A percentile compares a stretch with the other conserved stretches of the same genome.
Evolutionary conservation across 2,888 invertebrate species (phyloP).

Genomic region (Eristalinus sepulchralis): DNA sequence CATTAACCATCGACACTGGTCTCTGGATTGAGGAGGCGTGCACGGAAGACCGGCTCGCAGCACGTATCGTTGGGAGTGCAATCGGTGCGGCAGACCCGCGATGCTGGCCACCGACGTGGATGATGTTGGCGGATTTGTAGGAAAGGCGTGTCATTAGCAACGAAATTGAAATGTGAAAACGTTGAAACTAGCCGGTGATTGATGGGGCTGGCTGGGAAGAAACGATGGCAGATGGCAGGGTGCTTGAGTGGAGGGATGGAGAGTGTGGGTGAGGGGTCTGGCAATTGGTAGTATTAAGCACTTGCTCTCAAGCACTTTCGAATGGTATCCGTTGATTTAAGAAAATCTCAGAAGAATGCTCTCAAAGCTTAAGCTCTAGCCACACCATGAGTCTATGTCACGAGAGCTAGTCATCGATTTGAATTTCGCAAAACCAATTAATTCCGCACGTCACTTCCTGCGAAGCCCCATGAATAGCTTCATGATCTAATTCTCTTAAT

Average conservation of each 20-base stretch:
- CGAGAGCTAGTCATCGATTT: background rate
- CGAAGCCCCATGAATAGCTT: background rate
- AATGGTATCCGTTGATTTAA: too few species aligned
- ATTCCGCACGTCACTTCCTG: background rate
- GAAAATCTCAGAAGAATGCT: too few species aligned
- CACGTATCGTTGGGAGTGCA: conserved; percentile 3
- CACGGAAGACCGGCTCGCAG: conserved; percentile 57
- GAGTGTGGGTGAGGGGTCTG: too few species aligned
- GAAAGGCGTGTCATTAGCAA: background rate
- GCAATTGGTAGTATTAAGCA: too few species aligned
- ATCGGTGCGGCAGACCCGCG: conserved; percentile 28
- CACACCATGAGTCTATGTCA: background rate
- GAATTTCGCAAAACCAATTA: background rate
- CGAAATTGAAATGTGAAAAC: background rate
- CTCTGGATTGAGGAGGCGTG: conserved; percentile 55
- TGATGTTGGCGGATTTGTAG: background rate
- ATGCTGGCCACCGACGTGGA: conserved; percentile 29
- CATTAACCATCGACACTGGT: conserved; percentile 22
- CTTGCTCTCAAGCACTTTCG: too few species aligned
- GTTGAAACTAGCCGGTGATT: background rate
- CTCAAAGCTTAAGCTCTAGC: too few species aligned
- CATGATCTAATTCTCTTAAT: background rate
- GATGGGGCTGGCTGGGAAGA: background rate
- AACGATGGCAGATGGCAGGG: background rate
- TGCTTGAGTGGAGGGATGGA: background rate